A percentile compares a stretch with the other conserved stretches of the same genome.
Evolutionary conservation across 2,888 invertebrate genomes (phyloP).

Genomic region (Blomia tropicalis): DNA sequence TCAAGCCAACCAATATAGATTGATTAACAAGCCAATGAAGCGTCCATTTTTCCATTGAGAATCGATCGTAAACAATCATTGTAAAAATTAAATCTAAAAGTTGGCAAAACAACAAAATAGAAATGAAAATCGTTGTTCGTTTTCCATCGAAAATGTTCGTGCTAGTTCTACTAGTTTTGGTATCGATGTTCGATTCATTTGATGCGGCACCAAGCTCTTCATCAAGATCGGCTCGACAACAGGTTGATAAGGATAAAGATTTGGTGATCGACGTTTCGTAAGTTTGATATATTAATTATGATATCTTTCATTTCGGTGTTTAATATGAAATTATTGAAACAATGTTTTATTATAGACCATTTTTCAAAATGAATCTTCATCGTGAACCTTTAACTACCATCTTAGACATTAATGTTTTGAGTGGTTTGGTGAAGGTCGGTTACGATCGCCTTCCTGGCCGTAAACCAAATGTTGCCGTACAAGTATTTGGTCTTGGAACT

Average conservation of each 20-base stretch:
- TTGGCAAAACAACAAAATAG: too few species aligned
- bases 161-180: neutral
- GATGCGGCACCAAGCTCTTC: neutral
- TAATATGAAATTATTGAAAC: neutral
- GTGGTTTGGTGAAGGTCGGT: conserved; percentile 10
- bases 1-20: too few species aligned
- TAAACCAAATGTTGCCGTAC: neutral
- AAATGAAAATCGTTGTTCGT: too few species aligned
- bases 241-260: conserved; percentile 4
- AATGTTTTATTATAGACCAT: neutral
- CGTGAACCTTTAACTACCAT: neutral
- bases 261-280: conserved; percentile 2
- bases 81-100: too few species aligned
- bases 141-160: neutral
- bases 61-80: too few species aligned
- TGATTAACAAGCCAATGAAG: too few species aligned
- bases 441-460: neutral
- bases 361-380: neutral
- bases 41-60: too few species aligned
- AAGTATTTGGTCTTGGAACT: conserved; percentile 10
- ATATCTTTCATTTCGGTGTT: too few species aligned
- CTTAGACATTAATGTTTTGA: neutral
- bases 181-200: neutral
- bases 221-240: too few species aligned
- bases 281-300: too few species aligned